Evolutionary conservation across 2,797 vertebrate genomes (phyloP), one percentile per base, ranked within the genome.

Genomic region (Microcaecilia unicolor): DNA sequence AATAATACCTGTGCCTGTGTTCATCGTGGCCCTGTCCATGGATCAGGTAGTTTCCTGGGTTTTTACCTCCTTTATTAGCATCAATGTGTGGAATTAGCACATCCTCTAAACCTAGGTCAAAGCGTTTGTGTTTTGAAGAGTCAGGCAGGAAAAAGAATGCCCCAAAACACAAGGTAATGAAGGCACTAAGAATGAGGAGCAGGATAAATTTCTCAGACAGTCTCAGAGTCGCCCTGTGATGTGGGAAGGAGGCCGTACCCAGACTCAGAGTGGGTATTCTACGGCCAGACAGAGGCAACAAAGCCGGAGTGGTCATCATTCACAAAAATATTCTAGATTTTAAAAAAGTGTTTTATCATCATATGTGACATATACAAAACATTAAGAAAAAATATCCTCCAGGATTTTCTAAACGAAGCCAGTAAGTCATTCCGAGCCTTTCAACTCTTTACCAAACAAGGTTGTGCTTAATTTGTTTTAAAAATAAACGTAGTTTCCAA

Each of bases 161-260:
- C 61, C 95, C 95, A 44, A 98, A 99, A 60, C 94, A 98, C 55
- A 98, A 76, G 18, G 95, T 99, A 85, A 99, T 90, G 84, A 98
- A 98, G 93, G 95, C 95, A 92, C 95, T 98, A 64, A 99, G 92
- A 36, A 99, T 98, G 43, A 99, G 93, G 57, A 99, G 92, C 53
- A 99, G 86, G 73, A 98, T 98, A 50, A 99, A 99, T 83, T 99
- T 98, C 78, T 98, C 94, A 0, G 95, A 99, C 31, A 99, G 92
- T 78, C 95, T 80, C 78, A 98, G 59, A 24, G 95, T 98, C 10
- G 95, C 93, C 54, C 93, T 71, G 78, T 98, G 95, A 57, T 98
- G 94, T 0, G 92, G 86, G 64, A 98, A 93, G n/a, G 93, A 84
- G 18, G 93, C 87, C 22, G 89, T 73, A 9, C 95, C 92, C 24